Conservation (phyloP, 1,140 invertebrate genomes). For the Drosophila orosa region DNA sequence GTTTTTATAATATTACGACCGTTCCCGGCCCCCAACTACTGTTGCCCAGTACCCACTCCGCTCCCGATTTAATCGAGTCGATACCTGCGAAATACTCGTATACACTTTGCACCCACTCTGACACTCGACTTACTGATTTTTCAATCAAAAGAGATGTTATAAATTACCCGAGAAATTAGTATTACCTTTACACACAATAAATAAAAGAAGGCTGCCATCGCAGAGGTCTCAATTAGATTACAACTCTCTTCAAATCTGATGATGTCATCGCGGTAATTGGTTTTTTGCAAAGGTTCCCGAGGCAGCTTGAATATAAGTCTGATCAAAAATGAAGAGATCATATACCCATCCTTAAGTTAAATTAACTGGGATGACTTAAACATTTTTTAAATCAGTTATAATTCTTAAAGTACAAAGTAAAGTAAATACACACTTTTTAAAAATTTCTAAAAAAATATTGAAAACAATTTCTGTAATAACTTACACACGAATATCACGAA, state of each 20-base stretch:
- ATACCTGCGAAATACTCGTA: slow-evolving; percentile 17
- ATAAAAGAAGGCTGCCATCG: background rate
- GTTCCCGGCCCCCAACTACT: slow-evolving; percentile 37
- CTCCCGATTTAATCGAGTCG: slow-evolving; percentile 46
- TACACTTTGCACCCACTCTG: slow-evolving; percentile 22
- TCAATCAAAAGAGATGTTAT: slow-evolving; percentile 14
- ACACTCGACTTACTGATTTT: slow-evolving; percentile 24
- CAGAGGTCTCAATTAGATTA: background rate
- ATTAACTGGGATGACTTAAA: background rate
- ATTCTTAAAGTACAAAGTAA: too few species aligned
- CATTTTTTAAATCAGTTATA: too few species aligned
- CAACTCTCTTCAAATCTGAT: background rate
- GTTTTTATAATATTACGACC: slow-evolving; percentile 65
- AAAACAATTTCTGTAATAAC: slow-evolving; percentile 13
- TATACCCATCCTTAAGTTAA: background rate
- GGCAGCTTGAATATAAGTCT: background rate
- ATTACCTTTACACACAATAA: background rate
- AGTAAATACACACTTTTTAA: background rate
- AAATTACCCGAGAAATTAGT: slow-evolving; percentile 41
- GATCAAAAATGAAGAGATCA: background rate
- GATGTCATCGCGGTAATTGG: background rate
- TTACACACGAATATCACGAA: background rate
- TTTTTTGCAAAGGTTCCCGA: background rate
- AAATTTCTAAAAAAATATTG: background rate
- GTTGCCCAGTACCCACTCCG: slow-evolving; percentile 20